Evolutionary conservation across 2,888 invertebrate genomes (phyloP).

Genomic region (Diadegma fenestrale): DNA sequence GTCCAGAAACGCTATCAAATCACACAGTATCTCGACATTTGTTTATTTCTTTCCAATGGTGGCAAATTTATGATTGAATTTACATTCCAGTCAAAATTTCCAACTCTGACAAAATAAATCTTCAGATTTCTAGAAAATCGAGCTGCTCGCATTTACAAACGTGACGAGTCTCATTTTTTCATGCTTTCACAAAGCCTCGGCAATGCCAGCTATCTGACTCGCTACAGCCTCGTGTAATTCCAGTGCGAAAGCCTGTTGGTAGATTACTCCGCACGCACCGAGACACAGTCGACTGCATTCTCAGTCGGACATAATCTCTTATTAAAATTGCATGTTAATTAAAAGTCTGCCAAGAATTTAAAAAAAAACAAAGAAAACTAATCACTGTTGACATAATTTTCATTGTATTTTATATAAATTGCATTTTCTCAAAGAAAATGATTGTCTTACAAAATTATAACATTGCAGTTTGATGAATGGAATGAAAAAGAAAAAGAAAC

Average conservation of each 20-base stretch:
- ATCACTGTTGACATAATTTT: neutral
- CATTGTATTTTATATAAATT: neutral
- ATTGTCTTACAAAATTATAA: neutral
- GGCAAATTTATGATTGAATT: neutral
- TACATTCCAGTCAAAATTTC: neutral
- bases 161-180: neutral
- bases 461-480: neutral
- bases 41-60: neutral
- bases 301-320: slow-evolving; percentile 6
- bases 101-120: neutral
- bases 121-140: neutral
- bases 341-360: neutral
- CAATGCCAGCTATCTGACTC: neutral
- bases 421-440: neutral
- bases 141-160: neutral
- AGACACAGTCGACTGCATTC: slow-evolving; percentile 35
- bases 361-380: neutral
- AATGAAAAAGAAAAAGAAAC: no score
- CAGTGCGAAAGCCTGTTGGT: slow-evolving; percentile 34
- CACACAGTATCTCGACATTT: neutral
- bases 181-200: neutral
- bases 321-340: neutral
- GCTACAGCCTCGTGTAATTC: neutral
- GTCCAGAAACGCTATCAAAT: slow-evolving; percentile 3
- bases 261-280: slow-evolving; percentile 41